A percentile compares a stretch with the other conserved stretches of the same genome.
These are phyloP conservation scores for Danio rerio DNA, from an alignment of 2,113 vertebrate species.

Conservation along the genomic window GRCz12tu NC_133176.1:9998501-9999000, in stretches of 20 bases:
- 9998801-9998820: neutral
- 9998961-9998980: too few species aligned
- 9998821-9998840: neutral
- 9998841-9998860: neutral
- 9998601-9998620: neutral
- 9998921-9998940: neutral
- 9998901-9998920: slow-evolving; percentile 12
- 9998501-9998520: neutral
- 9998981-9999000: too few species aligned
- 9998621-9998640: neutral
- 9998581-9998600: neutral
- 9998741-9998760: neutral
- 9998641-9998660: neutral
- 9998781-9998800: neutral
- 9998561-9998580: neutral
- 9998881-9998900: neutral
- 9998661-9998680: neutral
- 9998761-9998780: neutral
- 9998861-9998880: neutral
- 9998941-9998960: neutral
- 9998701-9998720: neutral
- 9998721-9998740: neutral
- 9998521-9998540: neutral
- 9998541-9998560: neutral
- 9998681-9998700: neutral